Evolutionary conservation across 1,140 invertebrate species (phyloP), one percentile per base, ranked within the genome.

Genomic region (Polyergus mexicanus): DNA sequence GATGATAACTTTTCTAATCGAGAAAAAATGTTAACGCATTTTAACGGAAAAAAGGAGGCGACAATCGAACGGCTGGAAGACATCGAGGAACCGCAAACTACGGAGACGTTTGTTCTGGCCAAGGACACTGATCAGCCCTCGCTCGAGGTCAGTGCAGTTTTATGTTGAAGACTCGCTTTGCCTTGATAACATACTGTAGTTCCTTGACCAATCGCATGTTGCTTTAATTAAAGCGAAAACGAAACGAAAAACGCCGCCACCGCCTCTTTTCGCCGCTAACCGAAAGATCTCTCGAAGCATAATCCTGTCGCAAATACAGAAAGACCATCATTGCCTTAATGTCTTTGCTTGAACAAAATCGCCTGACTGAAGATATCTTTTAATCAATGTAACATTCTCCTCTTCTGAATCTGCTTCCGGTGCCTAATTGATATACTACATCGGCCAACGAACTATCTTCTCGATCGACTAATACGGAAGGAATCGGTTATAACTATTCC

Each of bases 131-230:
- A 74, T 75, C 81, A 75, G 54, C 22, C 38, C 41, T 63, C 72
- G 58, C n/a, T 76, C 32, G 88, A 90, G 88, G 88, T 90, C 88
- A 90, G 88, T 90, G 76, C 60, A 77, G 35, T 38, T 71, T 87
- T 89, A 88, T 86, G 58, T 47, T 74, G 66, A 62, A 84, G 62
- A 87, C 10, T 13, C 63, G 85, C 75, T 74, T 83, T 72, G 51
- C 47, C 47, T 74, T 72, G 54, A 83, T 83, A 83, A 83, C 78
- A 71, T 13, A 41, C 58, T 58, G 44, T 80, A 81, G 4, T 72
- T 83, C 19, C 68, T 72, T 83, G 78, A 58, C 19, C 58, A 41
- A 62, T 81, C 66, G 78, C 78, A 81, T 81, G 78, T 81, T 81
- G 66, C 66, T 13, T 16, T 81, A 81, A 81, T 38, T 25, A 81